Evolutionary conservation across 2,797 vertebrate genomes (phyloP).

Genomic region (Cirrhinus mrigala): DNA sequence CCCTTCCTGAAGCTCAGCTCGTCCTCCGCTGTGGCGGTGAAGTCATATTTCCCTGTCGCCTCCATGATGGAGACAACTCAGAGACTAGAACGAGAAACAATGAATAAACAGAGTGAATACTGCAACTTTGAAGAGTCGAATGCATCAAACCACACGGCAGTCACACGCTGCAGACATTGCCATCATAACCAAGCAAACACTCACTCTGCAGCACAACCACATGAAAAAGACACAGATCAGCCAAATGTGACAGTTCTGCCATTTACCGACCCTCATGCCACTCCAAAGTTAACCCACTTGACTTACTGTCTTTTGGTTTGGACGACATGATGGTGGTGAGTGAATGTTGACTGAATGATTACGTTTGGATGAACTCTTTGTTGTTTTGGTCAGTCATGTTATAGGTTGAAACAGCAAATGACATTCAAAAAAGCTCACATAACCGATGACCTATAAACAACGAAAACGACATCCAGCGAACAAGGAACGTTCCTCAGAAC

Average conservation of each 20-base stretch:
- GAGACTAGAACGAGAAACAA: slow-evolving; percentile 5
- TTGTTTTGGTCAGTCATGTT: not conserved
- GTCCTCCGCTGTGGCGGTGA: slow-evolving; percentile 80
- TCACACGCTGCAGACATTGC: not conserved
- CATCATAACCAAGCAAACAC: not conserved
- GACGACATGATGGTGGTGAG: not conserved
- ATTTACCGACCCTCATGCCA: not conserved
- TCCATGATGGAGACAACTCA: slow-evolving; percentile 79
- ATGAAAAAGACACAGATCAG: not conserved
- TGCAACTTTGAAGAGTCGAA: not conserved
- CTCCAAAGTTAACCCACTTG: not conserved
- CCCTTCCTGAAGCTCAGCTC: slow-evolving; percentile 87
- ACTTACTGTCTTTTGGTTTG: not conserved
- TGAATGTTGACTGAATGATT: not conserved
- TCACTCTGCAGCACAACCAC: not conserved
- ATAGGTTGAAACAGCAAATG: no score
- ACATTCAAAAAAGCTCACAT: not conserved
- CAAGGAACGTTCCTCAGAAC: not conserved
- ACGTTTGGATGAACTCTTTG: not conserved
- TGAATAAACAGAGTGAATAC: not conserved
- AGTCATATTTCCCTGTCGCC: slow-evolving; percentile 85
- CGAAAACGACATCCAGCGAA: not conserved
- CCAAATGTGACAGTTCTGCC: not conserved
- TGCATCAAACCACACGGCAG: no score
- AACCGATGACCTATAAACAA: not conserved